Percentiles rank a stretch among this genome's conserved stretches.
These are phyloP conservation scores for Petrolisthes cinctipes DNA, from an alignment of 2,888 invertebrate species.

Conservation along the genomic window DNA sequence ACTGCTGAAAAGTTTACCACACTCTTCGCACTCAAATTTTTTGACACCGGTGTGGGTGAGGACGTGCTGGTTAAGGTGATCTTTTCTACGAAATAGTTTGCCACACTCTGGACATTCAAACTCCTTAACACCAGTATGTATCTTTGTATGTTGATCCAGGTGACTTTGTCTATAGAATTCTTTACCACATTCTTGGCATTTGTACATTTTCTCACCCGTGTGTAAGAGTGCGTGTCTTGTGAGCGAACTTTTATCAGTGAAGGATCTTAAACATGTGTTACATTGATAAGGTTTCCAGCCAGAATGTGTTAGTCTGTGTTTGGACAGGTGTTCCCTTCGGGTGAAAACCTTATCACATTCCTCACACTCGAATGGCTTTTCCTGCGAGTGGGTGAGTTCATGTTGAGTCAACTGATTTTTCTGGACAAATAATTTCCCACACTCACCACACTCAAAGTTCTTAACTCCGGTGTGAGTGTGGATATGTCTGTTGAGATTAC, in stretches of 20 bases:
- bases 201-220: conserved; percentile 1
- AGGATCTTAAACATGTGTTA: not conserved
- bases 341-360: not conserved
- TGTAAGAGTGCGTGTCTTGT: not conserved
- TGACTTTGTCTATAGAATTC: not conserved
- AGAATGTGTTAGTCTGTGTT: conserved; percentile 7
- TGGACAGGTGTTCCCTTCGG: not conserved
- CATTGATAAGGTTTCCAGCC: conserved; percentile 12
- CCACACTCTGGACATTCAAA: not conserved
- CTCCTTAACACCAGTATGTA: not conserved
- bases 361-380: conserved; percentile 7
- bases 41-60: not conserved
- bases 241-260: conserved; percentile 7
- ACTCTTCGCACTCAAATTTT: conserved; percentile 12
- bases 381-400: not conserved
- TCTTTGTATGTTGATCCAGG: not conserved
- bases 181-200: not conserved
- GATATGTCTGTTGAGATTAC: not conserved
- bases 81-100: not conserved
- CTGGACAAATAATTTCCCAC: not conserved
- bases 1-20: not conserved
- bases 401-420: not conserved
- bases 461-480: not conserved
- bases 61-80: not conserved
- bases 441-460: not conserved